phyloP scores from a whole-genome alignment of 2,888 invertebrate species.

The Pammene fasciana region DNA sequence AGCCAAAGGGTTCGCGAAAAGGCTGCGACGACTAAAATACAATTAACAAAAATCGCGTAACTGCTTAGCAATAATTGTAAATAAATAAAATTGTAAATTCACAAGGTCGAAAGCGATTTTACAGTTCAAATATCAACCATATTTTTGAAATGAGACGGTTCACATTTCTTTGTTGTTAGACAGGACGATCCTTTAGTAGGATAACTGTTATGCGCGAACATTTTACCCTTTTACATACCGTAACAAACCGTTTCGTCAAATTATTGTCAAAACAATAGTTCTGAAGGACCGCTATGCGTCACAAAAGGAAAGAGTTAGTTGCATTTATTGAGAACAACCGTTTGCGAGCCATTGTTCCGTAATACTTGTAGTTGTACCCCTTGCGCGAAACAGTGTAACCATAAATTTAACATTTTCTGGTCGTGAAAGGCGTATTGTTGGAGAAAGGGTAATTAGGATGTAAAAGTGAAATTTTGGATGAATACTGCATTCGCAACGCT shows the following conservation, averaged over 20 bases:
- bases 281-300: slow-evolving; percentile 72
- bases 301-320: slow-evolving; percentile 69
- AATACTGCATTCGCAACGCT: slow-evolving; percentile 68
- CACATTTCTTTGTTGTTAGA: slow-evolving; percentile 30
- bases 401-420: slow-evolving; percentile 68
- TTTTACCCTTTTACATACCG: slow-evolving; percentile 74
- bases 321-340: slow-evolving; percentile 73
- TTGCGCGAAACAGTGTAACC: slow-evolving; percentile 64
- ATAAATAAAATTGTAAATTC: slow-evolving; percentile 47
- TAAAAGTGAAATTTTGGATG: slow-evolving; percentile 77
- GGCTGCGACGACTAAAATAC: slow-evolving; percentile 33
- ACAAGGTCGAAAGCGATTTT: slow-evolving; percentile 46
- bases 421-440: slow-evolving; percentile 62
- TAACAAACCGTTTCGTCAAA: slow-evolving; percentile 68
- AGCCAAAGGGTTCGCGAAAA: slow-evolving; percentile 67
- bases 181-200: slow-evolving; percentile 17
- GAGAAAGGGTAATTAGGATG: slow-evolving; percentile 76
- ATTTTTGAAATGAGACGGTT: slow-evolving; percentile 38
- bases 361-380: slow-evolving; percentile 60
- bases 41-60: slow-evolving; percentile 54
- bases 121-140: slow-evolving; percentile 26
- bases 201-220: slow-evolving; percentile 45
- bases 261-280: slow-evolving; percentile 57
- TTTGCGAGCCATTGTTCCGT: slow-evolving; percentile 55
- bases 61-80: slow-evolving; percentile 60